Evolutionary conservation across 1,140 invertebrate species (phyloP).

Genomic region (Eupristina koningsbergeri): DNA sequence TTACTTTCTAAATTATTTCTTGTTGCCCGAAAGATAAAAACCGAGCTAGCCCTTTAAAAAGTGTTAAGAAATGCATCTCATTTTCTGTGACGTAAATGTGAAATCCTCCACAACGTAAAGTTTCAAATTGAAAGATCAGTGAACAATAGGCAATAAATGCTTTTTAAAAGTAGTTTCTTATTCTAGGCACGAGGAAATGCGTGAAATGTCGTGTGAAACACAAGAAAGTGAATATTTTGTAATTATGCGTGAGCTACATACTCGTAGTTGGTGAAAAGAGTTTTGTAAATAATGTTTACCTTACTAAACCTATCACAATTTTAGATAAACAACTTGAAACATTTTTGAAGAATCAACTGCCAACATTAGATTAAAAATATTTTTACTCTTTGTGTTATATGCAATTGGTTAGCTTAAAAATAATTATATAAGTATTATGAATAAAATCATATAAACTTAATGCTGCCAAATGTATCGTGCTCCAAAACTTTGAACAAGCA

Average conservation of each 20-base stretch:
- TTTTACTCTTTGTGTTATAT: too few relatives aligned
- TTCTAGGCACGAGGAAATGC: conserved; percentile 1
- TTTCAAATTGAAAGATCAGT: conserved; percentile 48
- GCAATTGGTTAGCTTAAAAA: too few relatives aligned
- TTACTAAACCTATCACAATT: conserved; percentile 22
- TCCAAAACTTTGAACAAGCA: too few relatives aligned
- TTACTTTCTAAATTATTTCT: too few relatives aligned
- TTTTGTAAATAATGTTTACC: conserved; percentile 28
- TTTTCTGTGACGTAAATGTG: conserved; percentile 1
- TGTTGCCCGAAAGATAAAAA: background rate
- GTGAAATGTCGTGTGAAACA: conserved; percentile 40
- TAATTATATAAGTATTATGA: too few relatives aligned
- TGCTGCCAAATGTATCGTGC: too few relatives aligned
- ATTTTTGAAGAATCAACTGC: background rate
- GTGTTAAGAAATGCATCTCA: background rate
- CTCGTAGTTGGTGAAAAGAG: background rate
- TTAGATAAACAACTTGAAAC: background rate
- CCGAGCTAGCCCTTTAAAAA: background rate
- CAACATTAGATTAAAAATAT: too few relatives aligned
- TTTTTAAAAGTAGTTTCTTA: background rate
- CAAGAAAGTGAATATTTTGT: conserved; percentile 29
- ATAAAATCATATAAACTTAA: too few relatives aligned
- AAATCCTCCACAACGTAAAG: conserved; percentile 19
- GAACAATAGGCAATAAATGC: conserved; percentile 48
- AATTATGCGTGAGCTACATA: conserved; percentile 22